Base-by-base conservation (phyloP, 2,888 invertebrate species). In the Cerastoderma edule region DNA sequence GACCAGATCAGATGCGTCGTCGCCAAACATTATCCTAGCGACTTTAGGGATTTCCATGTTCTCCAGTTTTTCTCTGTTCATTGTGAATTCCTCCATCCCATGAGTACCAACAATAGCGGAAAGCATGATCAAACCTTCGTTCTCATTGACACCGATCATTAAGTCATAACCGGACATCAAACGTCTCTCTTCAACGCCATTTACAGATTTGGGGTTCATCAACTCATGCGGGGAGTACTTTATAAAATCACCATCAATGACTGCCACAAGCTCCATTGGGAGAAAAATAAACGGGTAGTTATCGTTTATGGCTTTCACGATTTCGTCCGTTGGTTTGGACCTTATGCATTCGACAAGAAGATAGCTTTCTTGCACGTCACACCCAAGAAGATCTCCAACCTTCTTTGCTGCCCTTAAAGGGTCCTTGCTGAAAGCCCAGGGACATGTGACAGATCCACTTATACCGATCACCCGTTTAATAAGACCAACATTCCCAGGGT, bases 131-230 rank as follows among this genome's bases (percentile, higher is more conserved):
- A 68, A 39, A 79, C 98, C 98, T 95, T 98, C 98, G 92, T 98
- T 97, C 92, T 96, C 95, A 93, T 98, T 98, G 93, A 97, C 97
- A 78, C 98, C 98, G 86, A 98, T 95, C 89, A 99, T 94, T 75
- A 98, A 96, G 93, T 97, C 97, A 83, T 64, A 30, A 13, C 53
- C 57, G 2, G 63, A n/a, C 35, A 74, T 68, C 28, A 68, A 22
- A 13, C 39, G 13, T n/a, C 64, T 27, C 19, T 39, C 44, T 48
- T 65, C n/a, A 24, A 46, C 1, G 1, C 53, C 33, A 19, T 22
- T 27, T 3, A 97, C 96, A 92, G 96, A 95, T 5, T 96, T 96
- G 86, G 97, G 96, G 80, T 95, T 95, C 90, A 98, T 94, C 94
- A 97, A 94, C 73, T 96, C 96, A 91, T 96, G 95, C 0, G 97